Evolutionary conservation across 2,888 invertebrate genomes (phyloP), one percentile per base, ranked within the genome.

Genomic region (Calameuta idolon): DNA sequence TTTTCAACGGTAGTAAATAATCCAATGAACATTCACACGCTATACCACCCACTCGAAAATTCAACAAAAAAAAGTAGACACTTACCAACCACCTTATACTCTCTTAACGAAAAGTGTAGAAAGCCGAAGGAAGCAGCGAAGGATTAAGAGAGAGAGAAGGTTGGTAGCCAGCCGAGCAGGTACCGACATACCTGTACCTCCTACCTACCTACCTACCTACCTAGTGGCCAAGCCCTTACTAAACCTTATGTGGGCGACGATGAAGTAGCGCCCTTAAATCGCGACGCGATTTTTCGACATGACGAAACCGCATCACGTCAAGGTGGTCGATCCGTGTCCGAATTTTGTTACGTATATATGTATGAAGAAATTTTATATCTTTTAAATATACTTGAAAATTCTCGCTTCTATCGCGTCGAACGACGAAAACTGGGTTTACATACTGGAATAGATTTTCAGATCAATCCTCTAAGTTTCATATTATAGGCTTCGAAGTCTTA

Each of bases 341-440:
- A 77, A 74, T 73, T 73, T 77, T 77, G 68, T 73, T 77, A 33
- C 68, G 33, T 2, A 37, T n/a, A 34, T 12, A 73, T 4, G 34
- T 55, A 34, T 35, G 55, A 23, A 55, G 1, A 55, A 23, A 23
- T 23, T 23, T 15, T 9, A 0, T 9, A 55, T 9, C 55, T 23
- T 55, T 55, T 23, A 55, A 9, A 0, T 23, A 23, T 1, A 9
- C 5, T 23, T 55, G 23, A 55, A 23, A 5, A 55, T 5, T 55
- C 1, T 55, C 9, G 5, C 23, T 55, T 55, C 55, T 23, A 9
- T 23, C 2, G 5, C 15, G 23, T 55, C 9, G 23, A 55, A 23
- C 23, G 2, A 55, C 23, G 23, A 23, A 23, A 55, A 55, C 2
- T 23, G 23, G 55, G 23, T 2, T 55, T 55, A 23, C 9, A 2